Evolutionary conservation across 2,113 vertebrate species (phyloP), one percentile per base, ranked within the genome.

Genomic region (Actenoides lindsayi): DNA sequence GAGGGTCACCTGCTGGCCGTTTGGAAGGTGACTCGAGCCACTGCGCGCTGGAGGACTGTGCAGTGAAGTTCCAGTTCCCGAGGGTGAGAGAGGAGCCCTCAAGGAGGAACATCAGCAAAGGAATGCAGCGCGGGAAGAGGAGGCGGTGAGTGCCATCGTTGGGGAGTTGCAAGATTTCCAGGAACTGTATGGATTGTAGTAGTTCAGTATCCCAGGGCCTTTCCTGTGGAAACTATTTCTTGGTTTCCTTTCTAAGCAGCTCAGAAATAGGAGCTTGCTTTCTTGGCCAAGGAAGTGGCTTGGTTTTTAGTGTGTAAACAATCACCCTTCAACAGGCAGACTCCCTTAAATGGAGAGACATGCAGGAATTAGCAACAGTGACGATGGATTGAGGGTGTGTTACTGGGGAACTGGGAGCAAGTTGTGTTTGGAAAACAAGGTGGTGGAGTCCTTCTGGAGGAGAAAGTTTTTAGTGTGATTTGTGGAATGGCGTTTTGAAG

Each of bases 151-250:
- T 76, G 53, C 27, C 6, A 30, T 82, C 3, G 0, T 79, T 87
- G 37, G 31, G n/a, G 81, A 46, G 28, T 30, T 87, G 27, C 35
- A 57, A 77, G 85, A 63, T 33, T 41, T 77, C 50, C 60, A 46
- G 67, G 75, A 92, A 15, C 39, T 51, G 6, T 25, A 17, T 16
- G 46, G 41, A 35, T 48, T 50, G 37, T 69, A 56, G 28, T 51
- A 42, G 53, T 35, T 83, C 21, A 13, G 37, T 48, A 20, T 69
- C 70, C 30, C 46, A 73, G 23, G 31, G 75, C 11, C 25, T 85
- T 91, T 90, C 71, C 90, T 92, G 64, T 90, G 76, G 92, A 92
- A 95, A 87, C 51, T 83, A 21, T 90, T 76, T 76, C 41, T 76
- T 83, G 28, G 42, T 75, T 96, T 94, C 77, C 57, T 95, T 90